These are phyloP conservation scores for Clistopyga incitator DNA, from an alignment of 2,888 invertebrate genomes.

Conservation along the genomic window DNA sequence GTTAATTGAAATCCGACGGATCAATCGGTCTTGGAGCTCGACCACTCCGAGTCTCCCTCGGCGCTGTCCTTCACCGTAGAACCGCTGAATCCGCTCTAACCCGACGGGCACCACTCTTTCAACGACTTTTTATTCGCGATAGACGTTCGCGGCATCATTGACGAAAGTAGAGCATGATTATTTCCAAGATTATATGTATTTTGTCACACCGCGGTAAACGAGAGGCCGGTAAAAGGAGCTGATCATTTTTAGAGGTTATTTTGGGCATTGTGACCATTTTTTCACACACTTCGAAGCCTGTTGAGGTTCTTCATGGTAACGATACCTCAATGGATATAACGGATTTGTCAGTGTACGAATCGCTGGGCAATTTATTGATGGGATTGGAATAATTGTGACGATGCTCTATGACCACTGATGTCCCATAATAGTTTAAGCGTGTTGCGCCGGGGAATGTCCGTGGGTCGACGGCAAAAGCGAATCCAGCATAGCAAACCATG, in stretches of 20 bases:
- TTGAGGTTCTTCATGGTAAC: too few relatives aligned
- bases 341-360: neutral
- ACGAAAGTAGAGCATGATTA: neutral
- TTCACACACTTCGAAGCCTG: too few relatives aligned
- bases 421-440: neutral
- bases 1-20: slow-evolving; percentile 77
- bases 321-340: too few relatives aligned
- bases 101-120: slow-evolving; percentile 12
- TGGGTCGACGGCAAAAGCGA: neutral
- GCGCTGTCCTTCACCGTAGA: slow-evolving; percentile 37
- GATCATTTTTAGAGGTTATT: too few relatives aligned
- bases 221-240: too few relatives aligned
- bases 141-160: neutral
- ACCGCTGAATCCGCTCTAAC: slow-evolving; percentile 13
- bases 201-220: too few relatives aligned
- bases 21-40: slow-evolving; percentile 73
- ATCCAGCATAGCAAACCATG: slow-evolving; percentile 11
- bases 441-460: neutral
- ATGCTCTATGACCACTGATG: slow-evolving; percentile 1
- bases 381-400: slow-evolving; percentile 1
- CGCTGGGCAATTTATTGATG: neutral
- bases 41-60: slow-evolving; percentile 33
- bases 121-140: neutral
- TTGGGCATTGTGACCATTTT: too few relatives aligned
- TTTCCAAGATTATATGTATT: too few relatives aligned